These are phyloP conservation scores for Platyrinchus mystaceus DNA, from an alignment of 2,797 vertebrate species.

Conservation along the genomic window DNA sequence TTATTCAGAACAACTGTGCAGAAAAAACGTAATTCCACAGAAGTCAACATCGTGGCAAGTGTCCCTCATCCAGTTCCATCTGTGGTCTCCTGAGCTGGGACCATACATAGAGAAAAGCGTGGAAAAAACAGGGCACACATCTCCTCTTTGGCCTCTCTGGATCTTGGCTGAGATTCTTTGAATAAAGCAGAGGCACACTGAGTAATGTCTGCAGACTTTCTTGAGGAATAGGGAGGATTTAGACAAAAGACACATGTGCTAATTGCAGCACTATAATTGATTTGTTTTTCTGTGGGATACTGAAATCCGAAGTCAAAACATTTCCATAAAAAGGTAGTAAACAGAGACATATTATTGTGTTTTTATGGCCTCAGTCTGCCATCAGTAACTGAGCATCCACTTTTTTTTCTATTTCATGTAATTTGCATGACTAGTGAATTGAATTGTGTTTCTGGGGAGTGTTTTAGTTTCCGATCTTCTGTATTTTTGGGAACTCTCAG, in stretches of 20 bases:
- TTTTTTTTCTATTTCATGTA: not conserved
- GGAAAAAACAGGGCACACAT: fast-evolving
- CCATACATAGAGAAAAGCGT: not conserved
- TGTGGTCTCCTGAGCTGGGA: not conserved
- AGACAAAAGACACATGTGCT: not conserved
- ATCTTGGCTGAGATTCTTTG: not conserved
- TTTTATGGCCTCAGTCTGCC: constrained; percentile 21
- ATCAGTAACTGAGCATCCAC: not conserved
- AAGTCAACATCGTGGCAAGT: not conserved
- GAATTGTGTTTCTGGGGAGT: not conserved
- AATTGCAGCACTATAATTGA: not conserved
- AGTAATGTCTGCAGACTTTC: not conserved
- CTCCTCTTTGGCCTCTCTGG: not conserved
- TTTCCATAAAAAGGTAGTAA: constrained; percentile 39
- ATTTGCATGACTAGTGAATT: constrained; percentile 34
- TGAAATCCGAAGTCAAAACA: constrained; percentile 39
- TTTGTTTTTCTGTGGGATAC: not conserved
- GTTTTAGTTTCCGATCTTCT: not conserved
- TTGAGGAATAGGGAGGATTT: not conserved
- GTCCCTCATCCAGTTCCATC: not conserved
- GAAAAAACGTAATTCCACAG: fast-evolving
- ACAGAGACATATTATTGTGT: not conserved
- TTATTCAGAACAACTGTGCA: not conserved
- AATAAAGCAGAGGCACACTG: not conserved
- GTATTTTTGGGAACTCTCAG: not conserved